A percentile compares a stretch with the other conserved stretches of the same genome.
These are phyloP conservation scores for Eulemur albifrons DNA, from an alignment of 2,797 vertebrate genomes.

Conservation along the genomic window DNA sequence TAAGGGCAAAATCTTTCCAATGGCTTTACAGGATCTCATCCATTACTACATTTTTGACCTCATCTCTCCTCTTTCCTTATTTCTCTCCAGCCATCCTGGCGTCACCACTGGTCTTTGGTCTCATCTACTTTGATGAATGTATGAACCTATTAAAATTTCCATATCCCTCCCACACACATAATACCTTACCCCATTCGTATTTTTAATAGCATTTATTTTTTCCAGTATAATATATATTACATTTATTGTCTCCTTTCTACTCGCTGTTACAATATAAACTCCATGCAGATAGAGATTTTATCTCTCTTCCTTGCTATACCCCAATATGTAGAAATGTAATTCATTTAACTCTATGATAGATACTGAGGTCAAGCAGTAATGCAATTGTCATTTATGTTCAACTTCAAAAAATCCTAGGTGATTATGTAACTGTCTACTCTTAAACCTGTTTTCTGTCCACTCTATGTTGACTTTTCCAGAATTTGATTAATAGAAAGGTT, in stretches of 20 bases:
- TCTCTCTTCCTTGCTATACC: background rate
- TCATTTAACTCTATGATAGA: background rate
- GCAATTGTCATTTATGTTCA: background rate
- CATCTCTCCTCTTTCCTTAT: background rate
- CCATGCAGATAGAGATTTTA: background rate
- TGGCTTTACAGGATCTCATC: background rate
- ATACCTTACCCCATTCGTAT: background rate
- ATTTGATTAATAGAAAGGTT: background rate
- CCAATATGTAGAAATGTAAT: background rate
- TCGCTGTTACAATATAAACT: background rate
- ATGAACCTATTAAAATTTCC: background rate
- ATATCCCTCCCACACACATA: fast-evolving
- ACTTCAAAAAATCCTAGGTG: background rate
- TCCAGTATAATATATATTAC: background rate
- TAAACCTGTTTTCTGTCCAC: background rate
- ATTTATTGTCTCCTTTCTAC: background rate
- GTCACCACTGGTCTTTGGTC: background rate
- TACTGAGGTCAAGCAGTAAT: background rate
- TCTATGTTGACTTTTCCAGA: background rate
- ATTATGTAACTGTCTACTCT: background rate
- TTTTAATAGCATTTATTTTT: background rate
- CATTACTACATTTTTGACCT: background rate
- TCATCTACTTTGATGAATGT: background rate
- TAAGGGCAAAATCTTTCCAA: background rate
- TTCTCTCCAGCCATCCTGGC: background rate